These are phyloP conservation scores for Saccopteryx bilineata DNA, from an alignment of 2,113 vertebrate species.

Conservation along the genomic window DNA sequence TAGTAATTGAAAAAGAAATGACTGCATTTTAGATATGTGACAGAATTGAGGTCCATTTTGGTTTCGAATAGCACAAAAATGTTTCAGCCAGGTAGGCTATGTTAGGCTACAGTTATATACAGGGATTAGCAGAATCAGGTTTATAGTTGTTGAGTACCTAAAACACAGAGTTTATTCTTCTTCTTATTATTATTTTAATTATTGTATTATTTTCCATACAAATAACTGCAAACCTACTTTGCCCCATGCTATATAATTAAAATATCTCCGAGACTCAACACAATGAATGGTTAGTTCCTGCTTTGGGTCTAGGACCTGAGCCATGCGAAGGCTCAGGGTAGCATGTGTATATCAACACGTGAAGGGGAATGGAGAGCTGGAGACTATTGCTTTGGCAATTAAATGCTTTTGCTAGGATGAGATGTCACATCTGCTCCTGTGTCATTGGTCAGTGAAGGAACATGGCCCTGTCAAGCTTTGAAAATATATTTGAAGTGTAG, in stretches of 20 bases:
- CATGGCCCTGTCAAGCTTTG: neutral
- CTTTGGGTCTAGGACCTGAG: neutral
- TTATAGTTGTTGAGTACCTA: too few species aligned
- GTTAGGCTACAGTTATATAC: neutral
- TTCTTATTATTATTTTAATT: too few species aligned
- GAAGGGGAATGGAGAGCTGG: neutral
- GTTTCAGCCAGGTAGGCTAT: neutral
- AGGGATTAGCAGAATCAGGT: too few species aligned
- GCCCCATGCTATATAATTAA: neutral
- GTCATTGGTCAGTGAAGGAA: neutral
- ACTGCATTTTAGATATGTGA: neutral
- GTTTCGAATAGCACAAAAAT: neutral
- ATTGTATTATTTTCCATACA: too few species aligned
- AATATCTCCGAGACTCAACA: neutral
- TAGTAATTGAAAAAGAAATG: conserved; percentile 35
- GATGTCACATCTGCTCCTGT: neutral
- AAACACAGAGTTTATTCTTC: too few species aligned
- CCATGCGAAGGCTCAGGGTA: neutral
- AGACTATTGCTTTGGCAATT: neutral
- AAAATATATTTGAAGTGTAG: neutral
- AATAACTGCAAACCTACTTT: too few species aligned
- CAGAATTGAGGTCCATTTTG: neutral
- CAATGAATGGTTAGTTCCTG: neutral
- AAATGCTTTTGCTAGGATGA: neutral
- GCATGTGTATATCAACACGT: fast-evolving